Conservation (phyloP, 2,113 vertebrate species). For the Ia io region DNA sequence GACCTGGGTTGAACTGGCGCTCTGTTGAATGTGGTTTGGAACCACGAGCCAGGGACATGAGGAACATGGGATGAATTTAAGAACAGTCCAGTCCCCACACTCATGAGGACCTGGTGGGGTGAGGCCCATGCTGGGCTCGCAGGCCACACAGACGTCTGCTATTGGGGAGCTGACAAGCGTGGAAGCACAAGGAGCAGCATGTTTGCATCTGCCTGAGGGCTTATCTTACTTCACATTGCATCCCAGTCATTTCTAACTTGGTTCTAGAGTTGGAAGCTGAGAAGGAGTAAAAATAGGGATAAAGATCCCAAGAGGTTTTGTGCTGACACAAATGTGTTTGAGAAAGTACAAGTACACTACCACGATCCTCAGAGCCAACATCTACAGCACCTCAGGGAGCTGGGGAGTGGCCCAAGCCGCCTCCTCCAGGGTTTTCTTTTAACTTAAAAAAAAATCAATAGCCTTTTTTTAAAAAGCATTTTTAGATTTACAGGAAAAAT, state of each 20-base stretch:
- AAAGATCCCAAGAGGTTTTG: not conserved
- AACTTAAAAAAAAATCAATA: not conserved
- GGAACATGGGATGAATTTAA: not conserved
- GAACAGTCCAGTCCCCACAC: not conserved
- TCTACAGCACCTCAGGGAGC: not conserved
- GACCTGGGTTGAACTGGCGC: not conserved
- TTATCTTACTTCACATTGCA: not conserved
- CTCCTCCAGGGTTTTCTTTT: not conserved
- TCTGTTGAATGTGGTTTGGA: not conserved
- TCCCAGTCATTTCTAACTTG: not conserved
- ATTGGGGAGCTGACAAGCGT: not conserved
- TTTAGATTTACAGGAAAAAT: constrained; percentile 16
- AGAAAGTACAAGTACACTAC: not conserved
- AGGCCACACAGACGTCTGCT: not conserved
- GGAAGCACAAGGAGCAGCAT: not conserved
- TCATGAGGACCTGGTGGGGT: not conserved
- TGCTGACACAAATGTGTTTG: not conserved
- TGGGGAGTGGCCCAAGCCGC: not conserved
- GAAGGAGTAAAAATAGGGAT: not conserved
- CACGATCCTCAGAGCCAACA: not conserved
- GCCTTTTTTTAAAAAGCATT: not conserved
- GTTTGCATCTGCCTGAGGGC: not conserved
- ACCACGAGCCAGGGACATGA: not conserved
- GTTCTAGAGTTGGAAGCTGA: constrained; percentile 25
- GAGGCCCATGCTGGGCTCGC: not conserved